Evolutionary conservation across 2,888 invertebrate genomes (phyloP).

Genomic region (Hypselothyrea guttata): DNA sequence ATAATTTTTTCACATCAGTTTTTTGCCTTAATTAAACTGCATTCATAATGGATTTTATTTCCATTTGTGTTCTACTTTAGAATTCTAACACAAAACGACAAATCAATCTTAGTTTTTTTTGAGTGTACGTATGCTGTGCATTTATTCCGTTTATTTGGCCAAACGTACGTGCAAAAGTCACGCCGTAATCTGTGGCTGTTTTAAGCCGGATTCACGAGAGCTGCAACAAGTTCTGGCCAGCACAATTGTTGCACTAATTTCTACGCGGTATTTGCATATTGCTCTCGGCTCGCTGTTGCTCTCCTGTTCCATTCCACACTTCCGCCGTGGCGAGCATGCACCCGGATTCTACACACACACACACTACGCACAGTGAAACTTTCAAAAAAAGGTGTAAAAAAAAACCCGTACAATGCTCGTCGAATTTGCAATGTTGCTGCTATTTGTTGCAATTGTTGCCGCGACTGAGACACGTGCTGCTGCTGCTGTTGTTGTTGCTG

Average conservation of each 20-base stretch:
- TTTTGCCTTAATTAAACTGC: too few species aligned
- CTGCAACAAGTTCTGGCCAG: constrained; percentile 59
- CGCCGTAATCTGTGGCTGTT: too few species aligned
- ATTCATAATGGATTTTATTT: too few species aligned
- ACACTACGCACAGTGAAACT: constrained; percentile 24
- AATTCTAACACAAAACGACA: too few species aligned
- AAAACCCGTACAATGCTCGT: constrained; percentile 32
- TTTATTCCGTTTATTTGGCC: too few species aligned
- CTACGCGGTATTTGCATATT: constrained; percentile 1
- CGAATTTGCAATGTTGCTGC: constrained; percentile 12
- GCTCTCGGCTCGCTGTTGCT: constrained; percentile 42
- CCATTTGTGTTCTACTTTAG: too few species aligned
- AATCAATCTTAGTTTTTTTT: too few species aligned
- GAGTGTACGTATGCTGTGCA: too few species aligned
- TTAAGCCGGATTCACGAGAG: neutral
- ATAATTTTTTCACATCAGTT: too few species aligned
- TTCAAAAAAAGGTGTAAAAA: constrained; percentile 27
- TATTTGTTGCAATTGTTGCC: constrained; percentile 16
- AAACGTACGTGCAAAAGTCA: too few species aligned
- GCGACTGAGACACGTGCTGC: constrained; percentile 42
- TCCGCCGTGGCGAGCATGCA: too few species aligned
- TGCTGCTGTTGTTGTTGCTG: constrained; percentile 25
- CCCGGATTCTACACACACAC: constrained; percentile 8
- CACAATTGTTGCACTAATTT: constrained; percentile 2
- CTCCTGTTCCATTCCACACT: constrained; percentile 57